Evolutionary conservation across 2,888 invertebrate species (phyloP).

Genomic region (Drosophila subquinaria): DNA sequence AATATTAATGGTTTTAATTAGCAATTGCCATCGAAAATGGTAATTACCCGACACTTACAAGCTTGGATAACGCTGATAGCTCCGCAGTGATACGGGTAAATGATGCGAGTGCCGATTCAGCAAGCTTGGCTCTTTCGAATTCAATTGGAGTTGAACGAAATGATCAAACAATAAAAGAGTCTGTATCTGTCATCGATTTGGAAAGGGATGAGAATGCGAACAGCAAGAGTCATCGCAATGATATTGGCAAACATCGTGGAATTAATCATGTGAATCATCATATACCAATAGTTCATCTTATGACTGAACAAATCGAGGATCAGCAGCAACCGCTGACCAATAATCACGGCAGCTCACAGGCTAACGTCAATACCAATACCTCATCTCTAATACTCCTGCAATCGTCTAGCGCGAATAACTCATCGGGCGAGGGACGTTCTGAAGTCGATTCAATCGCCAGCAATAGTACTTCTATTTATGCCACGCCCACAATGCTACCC

Average conservation of each 20-base stretch:
- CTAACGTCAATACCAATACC: slow-evolving; percentile 44
- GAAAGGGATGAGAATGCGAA: slow-evolving; percentile 45
- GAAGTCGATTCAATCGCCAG: slow-evolving; percentile 51
- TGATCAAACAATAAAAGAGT: slow-evolving; percentile 30
- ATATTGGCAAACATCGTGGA: slow-evolving; percentile 39
- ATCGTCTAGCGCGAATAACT: slow-evolving; percentile 86
- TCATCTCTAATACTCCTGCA: slow-evolving; percentile 87
- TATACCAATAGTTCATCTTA: slow-evolving; percentile 41
- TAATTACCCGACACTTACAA: slow-evolving; percentile 68
- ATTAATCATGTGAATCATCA: slow-evolving; percentile 34
- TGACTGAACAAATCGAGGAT: slow-evolving; percentile 34
- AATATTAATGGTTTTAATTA: slow-evolving; percentile 42
- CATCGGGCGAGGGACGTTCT: slow-evolving; percentile 30
- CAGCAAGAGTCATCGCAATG: slow-evolving; percentile 38
- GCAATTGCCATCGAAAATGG: slow-evolving; percentile 77
- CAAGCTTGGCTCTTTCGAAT: slow-evolving; percentile 24
- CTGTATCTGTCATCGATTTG: slow-evolving; percentile 17
- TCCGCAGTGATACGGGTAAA: slow-evolving; percentile 36
- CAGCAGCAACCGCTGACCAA: slow-evolving; percentile 32
- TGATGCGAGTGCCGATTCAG: slow-evolving; percentile 30
- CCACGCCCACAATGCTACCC: slow-evolving; percentile 89
- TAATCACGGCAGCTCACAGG: slow-evolving; percentile 28
- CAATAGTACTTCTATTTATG: slow-evolving; percentile 79
- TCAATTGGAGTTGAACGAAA: too few relatives aligned
- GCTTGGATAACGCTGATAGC: slow-evolving; percentile 60